Conservation (phyloP, 1,140 invertebrate genomes). For the Dufourea novaeangliae region DNA sequence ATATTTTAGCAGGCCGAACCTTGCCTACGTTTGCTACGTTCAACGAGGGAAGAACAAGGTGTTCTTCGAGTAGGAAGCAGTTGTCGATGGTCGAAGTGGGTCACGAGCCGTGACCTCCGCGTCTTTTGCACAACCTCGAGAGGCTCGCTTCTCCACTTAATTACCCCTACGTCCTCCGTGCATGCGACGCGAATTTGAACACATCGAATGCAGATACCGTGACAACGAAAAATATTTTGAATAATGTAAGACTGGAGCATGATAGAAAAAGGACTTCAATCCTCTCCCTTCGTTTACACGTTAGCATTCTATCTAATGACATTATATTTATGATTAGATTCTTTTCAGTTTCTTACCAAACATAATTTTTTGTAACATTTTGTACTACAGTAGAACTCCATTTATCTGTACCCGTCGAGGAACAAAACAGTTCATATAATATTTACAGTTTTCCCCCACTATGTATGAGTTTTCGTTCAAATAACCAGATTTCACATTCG, state of each 20-base stretch:
- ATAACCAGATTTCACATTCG: no score
- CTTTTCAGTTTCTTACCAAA: no score
- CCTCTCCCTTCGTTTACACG: no score
- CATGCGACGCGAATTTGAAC: conserved; percentile 35
- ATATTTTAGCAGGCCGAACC: conserved; percentile 33
- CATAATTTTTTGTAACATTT: no score
- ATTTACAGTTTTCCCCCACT: no score
- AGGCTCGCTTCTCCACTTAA: conserved; percentile 52
- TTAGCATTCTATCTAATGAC: no score
- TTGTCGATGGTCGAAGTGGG: conserved; percentile 68
- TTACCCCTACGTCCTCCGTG: conserved; percentile 46
- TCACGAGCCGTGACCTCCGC: conserved; percentile 66
- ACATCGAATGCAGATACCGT: conserved; percentile 23
- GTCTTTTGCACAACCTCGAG: conserved; percentile 49
- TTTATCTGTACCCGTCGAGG: no score
- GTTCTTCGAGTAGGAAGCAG: conserved; percentile 58
- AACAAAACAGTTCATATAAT: no score
- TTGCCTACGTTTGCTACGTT: conserved; percentile 45
- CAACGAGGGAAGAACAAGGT: conserved; percentile 33
- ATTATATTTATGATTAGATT: no score
- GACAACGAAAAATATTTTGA: conserved; percentile 15
- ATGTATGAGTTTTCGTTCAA: no score
- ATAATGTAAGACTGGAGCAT: not conserved
- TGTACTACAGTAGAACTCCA: no score
- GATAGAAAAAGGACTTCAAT: not conserved